phyloP scores from a whole-genome alignment of 2,888 invertebrate genomes.

The Heteromurus nitidus region DNA sequence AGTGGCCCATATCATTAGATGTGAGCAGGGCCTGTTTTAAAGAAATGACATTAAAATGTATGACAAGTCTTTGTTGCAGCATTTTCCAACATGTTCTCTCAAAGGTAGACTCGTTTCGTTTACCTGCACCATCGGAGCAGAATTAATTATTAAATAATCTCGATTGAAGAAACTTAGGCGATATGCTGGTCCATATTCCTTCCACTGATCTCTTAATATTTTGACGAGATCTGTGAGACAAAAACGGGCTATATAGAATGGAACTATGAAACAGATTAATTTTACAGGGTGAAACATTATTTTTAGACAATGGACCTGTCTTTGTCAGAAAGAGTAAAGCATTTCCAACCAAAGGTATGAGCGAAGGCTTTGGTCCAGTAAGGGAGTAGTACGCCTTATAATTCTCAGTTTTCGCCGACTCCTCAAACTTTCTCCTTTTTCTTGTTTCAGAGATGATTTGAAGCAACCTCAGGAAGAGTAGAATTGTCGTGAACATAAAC shows the following conservation, averaged over 20 bases:
- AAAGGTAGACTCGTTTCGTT: too few relatives aligned
- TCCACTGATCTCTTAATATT: background rate
- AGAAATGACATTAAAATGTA: too few relatives aligned
- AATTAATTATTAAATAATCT: slow-evolving; percentile 21
- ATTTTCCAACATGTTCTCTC: too few relatives aligned
- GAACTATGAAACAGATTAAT: too few relatives aligned
- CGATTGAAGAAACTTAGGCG: background rate
- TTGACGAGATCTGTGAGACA: background rate
- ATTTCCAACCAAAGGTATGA: slow-evolving; percentile 14
- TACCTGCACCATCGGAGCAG: slow-evolving; percentile 16
- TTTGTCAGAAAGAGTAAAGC: background rate
- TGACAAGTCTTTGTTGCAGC: too few relatives aligned
- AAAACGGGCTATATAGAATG: background rate
- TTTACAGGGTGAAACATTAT: too few relatives aligned
- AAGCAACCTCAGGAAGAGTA: background rate
- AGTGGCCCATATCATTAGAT: slow-evolving; percentile 18
- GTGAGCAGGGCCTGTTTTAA: slow-evolving; percentile 10
- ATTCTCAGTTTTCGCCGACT: background rate
- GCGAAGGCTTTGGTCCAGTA: slow-evolving; percentile 11
- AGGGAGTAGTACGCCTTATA: slow-evolving; percentile 13
- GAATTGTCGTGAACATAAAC: background rate
- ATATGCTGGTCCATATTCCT: background rate
- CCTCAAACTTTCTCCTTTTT: background rate
- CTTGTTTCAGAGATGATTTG: background rate
- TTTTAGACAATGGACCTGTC: too few relatives aligned